Percentiles rank a stretch among this genome's conserved stretches.
phyloP scores from a whole-genome alignment of 1,140 invertebrate species.

The Drosophila santomea region DNA sequence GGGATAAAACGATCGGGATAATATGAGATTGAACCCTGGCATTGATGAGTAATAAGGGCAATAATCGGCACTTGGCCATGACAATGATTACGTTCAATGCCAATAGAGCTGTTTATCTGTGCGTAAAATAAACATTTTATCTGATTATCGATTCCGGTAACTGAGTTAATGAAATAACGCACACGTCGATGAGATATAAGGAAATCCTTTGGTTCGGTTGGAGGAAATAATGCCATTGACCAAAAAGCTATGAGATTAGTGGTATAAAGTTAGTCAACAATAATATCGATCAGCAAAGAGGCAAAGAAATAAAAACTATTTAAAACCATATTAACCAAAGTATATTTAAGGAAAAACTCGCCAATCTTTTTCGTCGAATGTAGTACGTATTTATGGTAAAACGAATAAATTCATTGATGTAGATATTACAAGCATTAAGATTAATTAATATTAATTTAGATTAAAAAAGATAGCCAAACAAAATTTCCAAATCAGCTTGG shows the following conservation, averaged over 20 bases:
- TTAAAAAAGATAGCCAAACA: slow-evolving; percentile 48
- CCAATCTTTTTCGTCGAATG: too few species aligned
- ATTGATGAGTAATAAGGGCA: slow-evolving; percentile 50
- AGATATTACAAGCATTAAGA: slow-evolving; percentile 75
- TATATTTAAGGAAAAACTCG: slow-evolving; percentile 5
- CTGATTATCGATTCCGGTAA: slow-evolving; percentile 77
- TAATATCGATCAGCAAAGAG: slow-evolving; percentile 34
- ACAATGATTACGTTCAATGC: slow-evolving; percentile 33
- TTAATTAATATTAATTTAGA: slow-evolving; percentile 69
- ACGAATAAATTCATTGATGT: slow-evolving; percentile 69
- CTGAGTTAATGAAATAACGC: slow-evolving; percentile 67
- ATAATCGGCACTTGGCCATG: slow-evolving; percentile 22
- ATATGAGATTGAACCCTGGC: slow-evolving; percentile 7
- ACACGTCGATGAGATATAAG: not conserved
- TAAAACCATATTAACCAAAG: not conserved
- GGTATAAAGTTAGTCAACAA: too few species aligned
- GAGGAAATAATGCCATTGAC: slow-evolving; percentile 15
- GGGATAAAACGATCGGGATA: not conserved
- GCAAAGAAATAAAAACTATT: not conserved
- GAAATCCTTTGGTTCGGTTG: slow-evolving; percentile 12
- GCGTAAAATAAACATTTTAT: slow-evolving; percentile 66
- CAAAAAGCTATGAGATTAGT: too few species aligned
- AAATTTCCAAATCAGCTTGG: slow-evolving; percentile 28
- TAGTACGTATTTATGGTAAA: too few species aligned
- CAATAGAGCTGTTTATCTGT: slow-evolving; percentile 39